phyloP scores from a whole-genome alignment of 2,888 invertebrate species.

The Eilema caniola region DNA sequence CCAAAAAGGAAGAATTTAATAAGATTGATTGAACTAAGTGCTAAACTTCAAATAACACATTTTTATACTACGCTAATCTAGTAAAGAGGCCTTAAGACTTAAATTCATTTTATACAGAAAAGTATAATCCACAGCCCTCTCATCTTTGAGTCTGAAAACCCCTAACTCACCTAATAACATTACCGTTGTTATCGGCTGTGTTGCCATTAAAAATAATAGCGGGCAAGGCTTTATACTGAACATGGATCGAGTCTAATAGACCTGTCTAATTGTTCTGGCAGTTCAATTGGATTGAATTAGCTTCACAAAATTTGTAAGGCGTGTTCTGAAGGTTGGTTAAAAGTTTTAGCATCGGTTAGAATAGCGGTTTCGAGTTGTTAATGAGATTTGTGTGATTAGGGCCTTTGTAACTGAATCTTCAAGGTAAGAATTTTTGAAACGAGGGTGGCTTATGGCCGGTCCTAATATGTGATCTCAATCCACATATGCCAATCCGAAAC shows the following conservation, averaged over 20 bases:
- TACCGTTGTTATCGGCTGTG: conserved; percentile 36
- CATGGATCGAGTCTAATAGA: conserved; percentile 21
- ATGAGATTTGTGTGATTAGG: conserved; percentile 18
- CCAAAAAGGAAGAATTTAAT: no score
- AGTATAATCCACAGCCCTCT: neutral
- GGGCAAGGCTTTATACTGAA: conserved; percentile 16
- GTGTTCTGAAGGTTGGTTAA: conserved; percentile 19
- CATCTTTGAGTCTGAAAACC: conserved; percentile 5
- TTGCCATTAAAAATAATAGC: conserved; percentile 49
- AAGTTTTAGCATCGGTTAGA: conserved; percentile 23
- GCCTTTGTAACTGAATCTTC: neutral
- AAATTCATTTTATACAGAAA: neutral
- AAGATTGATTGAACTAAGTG: no score
- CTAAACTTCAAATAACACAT: no score
- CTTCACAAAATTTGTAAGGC: conserved; percentile 32
- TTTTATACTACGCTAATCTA: neutral
- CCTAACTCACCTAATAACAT: conserved; percentile 29
- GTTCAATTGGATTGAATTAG: conserved; percentile 31
- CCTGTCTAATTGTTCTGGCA: conserved; percentile 35
- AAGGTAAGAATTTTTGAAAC: neutral
- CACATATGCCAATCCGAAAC: no score
- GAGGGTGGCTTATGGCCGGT: no score
- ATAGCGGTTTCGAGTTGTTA: conserved; percentile 16
- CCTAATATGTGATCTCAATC: no score
- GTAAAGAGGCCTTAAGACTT: neutral